Percentiles rank a stretch among this genome's conserved stretches.
These are phyloP conservation scores for Myxocyprinus asiaticus DNA, from an alignment of 2,113 vertebrate genomes.

Conservation along the genomic window DNA sequence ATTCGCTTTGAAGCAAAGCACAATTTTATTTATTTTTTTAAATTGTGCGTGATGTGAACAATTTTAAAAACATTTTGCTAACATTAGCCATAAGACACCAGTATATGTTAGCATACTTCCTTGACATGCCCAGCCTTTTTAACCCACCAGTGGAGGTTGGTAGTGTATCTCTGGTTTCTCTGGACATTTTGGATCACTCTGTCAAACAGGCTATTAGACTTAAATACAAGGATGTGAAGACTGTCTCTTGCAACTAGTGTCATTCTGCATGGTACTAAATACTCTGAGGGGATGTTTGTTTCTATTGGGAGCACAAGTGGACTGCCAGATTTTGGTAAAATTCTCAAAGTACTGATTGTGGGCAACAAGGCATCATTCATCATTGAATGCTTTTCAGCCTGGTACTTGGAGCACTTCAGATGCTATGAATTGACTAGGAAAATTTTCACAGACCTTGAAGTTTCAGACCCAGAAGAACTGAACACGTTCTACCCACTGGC, in stretches of 20 bases:
- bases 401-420: slow-evolving; percentile 1
- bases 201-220: background rate
- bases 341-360: slow-evolving; percentile 3
- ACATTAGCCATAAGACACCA: slow-evolving; percentile 11
- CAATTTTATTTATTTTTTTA: background rate
- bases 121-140: slow-evolving; percentile 17
- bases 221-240: background rate
- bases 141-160: background rate
- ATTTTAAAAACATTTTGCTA: slow-evolving; percentile 12
- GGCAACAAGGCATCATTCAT: background rate
- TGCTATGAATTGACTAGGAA: slow-evolving; percentile 6
- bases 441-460: background rate
- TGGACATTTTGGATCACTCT: background rate
- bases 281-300: slow-evolving; percentile 7
- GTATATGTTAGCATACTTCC: slow-evolving; percentile 6
- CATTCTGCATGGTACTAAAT: background rate
- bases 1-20: no score
- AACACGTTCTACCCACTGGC: background rate
- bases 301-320: slow-evolving; percentile 1
- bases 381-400: background rate
- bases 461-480: background rate
- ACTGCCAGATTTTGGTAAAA: slow-evolving; percentile 16
- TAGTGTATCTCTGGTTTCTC: slow-evolving; percentile 2
- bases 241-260: background rate
- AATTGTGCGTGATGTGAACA: background rate